Evolutionary conservation across 2,113 vertebrate species (phyloP).

Genomic region (Athene noctua): DNA sequence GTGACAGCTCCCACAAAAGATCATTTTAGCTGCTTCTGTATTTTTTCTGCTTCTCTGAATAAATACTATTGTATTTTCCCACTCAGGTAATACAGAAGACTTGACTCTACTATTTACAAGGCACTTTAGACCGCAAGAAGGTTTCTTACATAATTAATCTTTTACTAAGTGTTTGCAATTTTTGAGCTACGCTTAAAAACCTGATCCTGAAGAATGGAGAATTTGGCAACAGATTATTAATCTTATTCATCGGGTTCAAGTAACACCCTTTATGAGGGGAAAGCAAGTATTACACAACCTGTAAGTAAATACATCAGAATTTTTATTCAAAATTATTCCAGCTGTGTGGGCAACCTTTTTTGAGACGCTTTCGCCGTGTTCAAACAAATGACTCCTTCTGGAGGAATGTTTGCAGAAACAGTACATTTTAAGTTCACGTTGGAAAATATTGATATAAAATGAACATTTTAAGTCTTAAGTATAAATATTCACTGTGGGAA

Average conservation of each 20-base stretch:
- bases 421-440: not conserved
- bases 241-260: not conserved
- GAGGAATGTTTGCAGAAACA: constrained; percentile 1
- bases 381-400: not conserved
- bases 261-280: not conserved
- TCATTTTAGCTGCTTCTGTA: not conserved
- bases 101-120: not conserved
- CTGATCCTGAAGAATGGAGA: not conserved
- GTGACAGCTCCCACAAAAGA: constrained; percentile 15
- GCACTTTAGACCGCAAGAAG: not conserved
- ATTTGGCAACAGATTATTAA: not conserved
- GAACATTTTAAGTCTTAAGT: not conserved
- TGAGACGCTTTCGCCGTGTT: not conserved
- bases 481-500: not conserved
- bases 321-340: constrained; percentile 24
- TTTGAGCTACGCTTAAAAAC: not conserved
- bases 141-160: not conserved
- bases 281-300: not conserved
- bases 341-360: not conserved
- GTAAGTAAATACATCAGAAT: not conserved
- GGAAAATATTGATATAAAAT: constrained; percentile 7
- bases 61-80: not conserved
- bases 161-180: not conserved
- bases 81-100: not conserved
- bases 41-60: not conserved